These are phyloP conservation scores for Yponomeuta plumbellus DNA, from an alignment of 2,888 invertebrate species.

Conservation along the genomic window DNA sequence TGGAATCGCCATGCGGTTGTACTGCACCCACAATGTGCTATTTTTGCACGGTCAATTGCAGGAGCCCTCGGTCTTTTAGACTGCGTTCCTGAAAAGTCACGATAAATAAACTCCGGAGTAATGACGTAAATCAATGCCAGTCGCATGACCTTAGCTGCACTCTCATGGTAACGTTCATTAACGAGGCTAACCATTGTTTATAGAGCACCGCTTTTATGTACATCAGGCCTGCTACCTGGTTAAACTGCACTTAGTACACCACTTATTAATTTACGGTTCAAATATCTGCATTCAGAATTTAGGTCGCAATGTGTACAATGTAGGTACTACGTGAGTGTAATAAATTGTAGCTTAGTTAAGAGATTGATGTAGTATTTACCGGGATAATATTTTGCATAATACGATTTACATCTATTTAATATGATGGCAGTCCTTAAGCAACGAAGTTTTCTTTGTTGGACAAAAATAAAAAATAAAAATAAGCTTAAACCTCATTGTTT, in stretches of 20 bases:
- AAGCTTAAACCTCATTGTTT: too few relatives aligned
- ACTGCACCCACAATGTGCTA: not conserved
- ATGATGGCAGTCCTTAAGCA: too few relatives aligned
- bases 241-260: conserved; percentile 6
- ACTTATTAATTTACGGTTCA: not conserved
- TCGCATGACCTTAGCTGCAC: conserved; percentile 43
- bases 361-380: not conserved
- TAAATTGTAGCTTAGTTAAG: not conserved
- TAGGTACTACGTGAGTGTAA: not conserved
- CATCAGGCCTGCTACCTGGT: conserved; percentile 5
- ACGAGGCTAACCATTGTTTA: conserved; percentile 65
- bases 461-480: too few relatives aligned
- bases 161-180: conserved; percentile 54
- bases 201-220: conserved; percentile 21
- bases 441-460: too few relatives aligned
- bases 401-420: too few relatives aligned
- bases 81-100: not conserved
- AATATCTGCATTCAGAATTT: not conserved
- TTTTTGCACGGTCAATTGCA: not conserved
- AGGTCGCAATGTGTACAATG: not conserved
- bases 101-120: not conserved
- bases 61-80: not conserved
- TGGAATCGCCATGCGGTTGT: not conserved
- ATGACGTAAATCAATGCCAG: conserved; percentile 16
- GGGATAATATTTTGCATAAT: not conserved